Base-by-base conservation (phyloP, 37 sponge, comb jelly and placozoan species). In the Eunapius fragilis region DNA sequence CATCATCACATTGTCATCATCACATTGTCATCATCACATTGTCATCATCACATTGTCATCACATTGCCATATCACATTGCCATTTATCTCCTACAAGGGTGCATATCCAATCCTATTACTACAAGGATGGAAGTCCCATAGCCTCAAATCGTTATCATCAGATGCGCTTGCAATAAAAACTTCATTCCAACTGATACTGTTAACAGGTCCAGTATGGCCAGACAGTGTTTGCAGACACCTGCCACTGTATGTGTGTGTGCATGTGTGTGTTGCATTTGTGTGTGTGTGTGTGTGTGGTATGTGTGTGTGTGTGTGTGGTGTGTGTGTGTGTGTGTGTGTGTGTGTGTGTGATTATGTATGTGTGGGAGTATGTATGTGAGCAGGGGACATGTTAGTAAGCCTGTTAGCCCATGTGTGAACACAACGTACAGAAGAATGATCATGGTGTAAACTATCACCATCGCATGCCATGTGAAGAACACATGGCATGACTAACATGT, bases 71-170 rank as follows among this genome's bases (percentile, higher is more conserved):
- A 58, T 58, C 17, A 11, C 7, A 58, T 58, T 58, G 58, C 22
- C n/a, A n/a, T n/a, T n/a, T n/a, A n/a, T n/a, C n/a, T n/a, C n/a
- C n/a, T 58, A 58, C 17, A 19, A 58, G 58, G 58, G 58, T 58
- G 58, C 58, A 58, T 17, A 17, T 19, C 58, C 58, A 19, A 58
- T 58, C 14, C 58, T 58, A 58, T 58, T 58, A 19, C 22, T 1
- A 58, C 58, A 58, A 17, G 91, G 87, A 67, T 91, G 74, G 67
- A 92, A 92, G 83, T 92, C 78, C 89, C 89, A 88, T 31, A 85
- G 28, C 45, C 71, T 48, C 31, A 88, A 67, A 12, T 27, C 28
- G 25, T 70, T n/a, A 33, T 87, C 71, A 50, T 85, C 68, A 2
- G 85, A 87, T 22, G 69, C 88, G 31, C 80, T 80, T 28, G 80